Evolutionary conservation across 92 coral and sea anemone species (phyloP), one percentile per base, ranked within the genome.

Genomic region (Epizoanthus illoricatus): DNA sequence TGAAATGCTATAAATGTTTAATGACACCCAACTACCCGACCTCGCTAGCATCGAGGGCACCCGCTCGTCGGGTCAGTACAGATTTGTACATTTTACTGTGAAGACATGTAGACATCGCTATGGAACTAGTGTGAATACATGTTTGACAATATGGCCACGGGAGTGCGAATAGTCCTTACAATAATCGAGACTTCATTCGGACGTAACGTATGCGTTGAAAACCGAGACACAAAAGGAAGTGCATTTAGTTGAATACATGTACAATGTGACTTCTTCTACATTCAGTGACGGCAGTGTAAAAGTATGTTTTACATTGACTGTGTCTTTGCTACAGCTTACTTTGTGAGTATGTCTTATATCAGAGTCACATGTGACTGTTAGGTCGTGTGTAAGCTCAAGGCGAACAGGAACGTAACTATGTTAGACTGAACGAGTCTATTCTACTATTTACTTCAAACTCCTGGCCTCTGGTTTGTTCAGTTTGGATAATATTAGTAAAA

Each of bases 141-240:
- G 82, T 78, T 64, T 78, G 47, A 43, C 58, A 78, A 63, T 58
- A 62, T 43, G 82, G 71, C 67, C 71, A 55, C 17, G 58, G 56
- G 71, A 42, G 68, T 75, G 67, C 67, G 39, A 56, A 3, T 39
- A 40, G 41, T 21, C 49, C 65, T 78, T 21, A 4, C 8, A 66
- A 62, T 78, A 58, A 52, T 13, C 12, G 49, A 45, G 49, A 45
- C 49, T 45, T 45, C 49, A 45, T 7, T 45, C 9, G 49, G 49
- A 45, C 49, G 49, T 7, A 45, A 45, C 49, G 8, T 45, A 45
- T 45, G 49, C 12, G 13, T 9, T 52, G 56, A 52, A 11, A 52
- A 52, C 12, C 56, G 56, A 52, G 56, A 52, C 56, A 9, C 10
- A 52, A 52, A 52, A 7, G 11, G 56, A 11, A 52, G 12, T 52